Evolutionary conservation across 2,113 vertebrate genomes (phyloP).

Genomic region (Empidonax alnorum): DNA sequence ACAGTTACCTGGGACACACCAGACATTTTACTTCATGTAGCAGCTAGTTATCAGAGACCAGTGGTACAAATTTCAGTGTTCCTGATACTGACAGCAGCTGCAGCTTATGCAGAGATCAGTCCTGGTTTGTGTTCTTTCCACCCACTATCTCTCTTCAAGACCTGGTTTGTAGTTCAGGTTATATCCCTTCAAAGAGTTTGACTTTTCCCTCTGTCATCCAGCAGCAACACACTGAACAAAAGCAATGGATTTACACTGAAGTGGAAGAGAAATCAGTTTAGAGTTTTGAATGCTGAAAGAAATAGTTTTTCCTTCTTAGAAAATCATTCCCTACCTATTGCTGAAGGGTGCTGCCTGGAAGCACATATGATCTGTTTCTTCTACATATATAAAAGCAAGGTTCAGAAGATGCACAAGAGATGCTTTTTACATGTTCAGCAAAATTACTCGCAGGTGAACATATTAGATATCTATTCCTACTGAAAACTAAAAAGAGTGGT

Average conservation of each 20-base stretch:
- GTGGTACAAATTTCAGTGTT: conserved; percentile 36
- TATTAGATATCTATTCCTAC: not conserved
- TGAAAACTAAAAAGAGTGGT: not conserved
- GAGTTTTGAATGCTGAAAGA: conserved; percentile 18
- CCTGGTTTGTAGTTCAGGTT: conserved; percentile 35
- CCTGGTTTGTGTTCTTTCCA: conserved; percentile 45
- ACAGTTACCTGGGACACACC: conserved; percentile 51
- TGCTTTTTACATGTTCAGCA: not conserved
- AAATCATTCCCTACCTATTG: not conserved
- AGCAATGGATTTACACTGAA: not conserved
- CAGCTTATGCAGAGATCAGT: not conserved
- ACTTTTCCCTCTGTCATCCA: conserved; percentile 17
- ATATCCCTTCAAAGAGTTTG: conserved; percentile 55
- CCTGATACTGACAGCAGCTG: conserved; percentile 15
- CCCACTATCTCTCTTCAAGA: conserved; percentile 14
- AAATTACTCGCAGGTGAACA: not conserved
- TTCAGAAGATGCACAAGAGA: not conserved
- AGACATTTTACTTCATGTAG: conserved; percentile 41
- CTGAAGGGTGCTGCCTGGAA: not conserved
- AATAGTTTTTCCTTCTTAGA: not conserved
- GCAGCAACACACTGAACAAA: not conserved
- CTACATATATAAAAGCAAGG: not conserved
- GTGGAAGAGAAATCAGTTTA: conserved; percentile 6
- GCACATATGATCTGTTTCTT: not conserved
- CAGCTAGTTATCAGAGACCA: conserved; percentile 62